Percentiles rank a stretch among this genome's conserved stretches.
phyloP scores from a whole-genome alignment of 92 coral and sea anemone genomes.

The Galaxea fascicularis region DNA sequence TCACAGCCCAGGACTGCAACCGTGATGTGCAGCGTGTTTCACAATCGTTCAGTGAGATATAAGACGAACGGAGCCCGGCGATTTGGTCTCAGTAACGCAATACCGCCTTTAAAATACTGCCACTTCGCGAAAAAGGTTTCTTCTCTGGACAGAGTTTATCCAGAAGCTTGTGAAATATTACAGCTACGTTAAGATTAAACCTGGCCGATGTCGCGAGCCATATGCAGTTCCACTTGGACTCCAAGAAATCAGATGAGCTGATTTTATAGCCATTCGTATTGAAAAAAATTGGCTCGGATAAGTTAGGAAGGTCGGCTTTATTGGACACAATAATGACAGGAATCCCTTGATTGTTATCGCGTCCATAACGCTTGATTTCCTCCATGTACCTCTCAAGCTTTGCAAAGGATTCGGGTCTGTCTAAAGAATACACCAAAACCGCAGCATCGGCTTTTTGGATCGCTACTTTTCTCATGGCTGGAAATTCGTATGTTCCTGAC shows the following conservation, averaged over 20 bases:
- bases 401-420: constrained; percentile 71
- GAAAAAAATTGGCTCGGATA: constrained; percentile 36
- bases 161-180: constrained; percentile 64
- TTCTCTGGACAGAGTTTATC: constrained; percentile 36
- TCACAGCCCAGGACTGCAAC: no score
- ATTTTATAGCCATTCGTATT: constrained; percentile 51
- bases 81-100: constrained; percentile 5
- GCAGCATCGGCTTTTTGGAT: constrained; percentile 90
- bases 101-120: constrained; percentile 11
- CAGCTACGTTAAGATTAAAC: constrained; percentile 57
- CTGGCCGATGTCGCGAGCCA: constrained; percentile 80
- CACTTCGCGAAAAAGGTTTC: not conserved
- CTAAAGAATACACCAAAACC: constrained; percentile 83
- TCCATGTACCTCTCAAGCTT: constrained; percentile 78
- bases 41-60: no score
- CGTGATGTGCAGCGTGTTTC: no score
- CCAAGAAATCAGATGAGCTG: constrained; percentile 55
- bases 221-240: constrained; percentile 63
- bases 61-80: not conserved
- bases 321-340: constrained; percentile 88
- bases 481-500: constrained; percentile 91
- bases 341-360: constrained; percentile 43
- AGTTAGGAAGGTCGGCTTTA: constrained; percentile 57
- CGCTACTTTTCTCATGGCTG: constrained; percentile 93
- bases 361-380: constrained; percentile 68